These are phyloP conservation scores for Calliopum simillimum DNA, from an alignment of 2,888 invertebrate genomes.

Conservation along the genomic window DNA sequence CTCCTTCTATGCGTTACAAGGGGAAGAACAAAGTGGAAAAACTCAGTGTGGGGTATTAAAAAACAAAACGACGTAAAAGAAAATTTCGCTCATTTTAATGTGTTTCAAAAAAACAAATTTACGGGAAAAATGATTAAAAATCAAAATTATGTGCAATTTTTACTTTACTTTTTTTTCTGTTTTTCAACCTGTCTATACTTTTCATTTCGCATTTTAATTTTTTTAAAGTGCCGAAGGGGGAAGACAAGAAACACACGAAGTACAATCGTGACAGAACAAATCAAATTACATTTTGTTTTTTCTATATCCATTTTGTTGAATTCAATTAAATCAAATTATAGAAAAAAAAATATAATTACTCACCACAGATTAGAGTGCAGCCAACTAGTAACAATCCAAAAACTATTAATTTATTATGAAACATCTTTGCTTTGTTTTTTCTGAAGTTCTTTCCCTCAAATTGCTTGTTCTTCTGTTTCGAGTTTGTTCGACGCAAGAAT, in stretches of 20 bases:
- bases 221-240: background rate
- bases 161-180: background rate
- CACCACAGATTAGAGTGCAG: conserved; percentile 49
- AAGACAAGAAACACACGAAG: background rate
- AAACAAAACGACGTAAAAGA: too few species aligned
- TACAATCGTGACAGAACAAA: conserved; percentile 12
- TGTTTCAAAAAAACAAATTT: background rate
- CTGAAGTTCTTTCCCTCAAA: background rate
- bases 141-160: too few species aligned
- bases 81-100: background rate
- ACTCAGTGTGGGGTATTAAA: too few species aligned
- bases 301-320: background rate
- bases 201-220: background rate
- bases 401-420: conserved; percentile 52
- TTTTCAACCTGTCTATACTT: background rate
- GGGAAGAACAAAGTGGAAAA: too few species aligned
- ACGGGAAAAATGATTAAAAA: background rate
- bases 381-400: conserved; percentile 51
- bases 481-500: too few species aligned
- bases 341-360: conserved; percentile 46
- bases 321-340: conserved; percentile 8
- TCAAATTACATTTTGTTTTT: background rate
- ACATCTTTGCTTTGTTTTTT: conserved; percentile 47
- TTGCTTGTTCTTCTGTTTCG: too few species aligned
- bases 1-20: too few species aligned